phyloP scores from a whole-genome alignment of 2,888 invertebrate species.

The Ceratothoa steindachneri region DNA sequence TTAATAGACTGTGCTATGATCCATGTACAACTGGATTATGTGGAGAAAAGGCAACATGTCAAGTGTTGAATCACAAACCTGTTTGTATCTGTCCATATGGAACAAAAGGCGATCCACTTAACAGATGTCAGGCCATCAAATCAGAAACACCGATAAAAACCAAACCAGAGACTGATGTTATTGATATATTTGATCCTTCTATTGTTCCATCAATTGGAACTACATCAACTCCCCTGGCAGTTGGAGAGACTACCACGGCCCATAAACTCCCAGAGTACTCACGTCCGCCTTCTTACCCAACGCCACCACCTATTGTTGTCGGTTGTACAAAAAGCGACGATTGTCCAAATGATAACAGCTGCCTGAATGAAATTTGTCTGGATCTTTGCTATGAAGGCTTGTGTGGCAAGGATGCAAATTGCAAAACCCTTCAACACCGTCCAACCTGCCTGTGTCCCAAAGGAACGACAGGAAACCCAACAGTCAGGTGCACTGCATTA shows the following conservation, averaged over 20 bases:
- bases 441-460: constrained; percentile 25
- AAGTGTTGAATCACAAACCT: constrained; percentile 50
- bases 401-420: constrained; percentile 75
- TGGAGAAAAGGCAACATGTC: constrained; percentile 50
- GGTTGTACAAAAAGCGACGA: constrained; percentile 74
- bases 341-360: constrained; percentile 64
- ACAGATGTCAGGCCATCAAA: constrained; percentile 55
- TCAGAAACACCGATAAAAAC: constrained; percentile 2
- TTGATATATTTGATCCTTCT: neutral
- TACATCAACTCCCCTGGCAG: neutral
- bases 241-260: neutral
- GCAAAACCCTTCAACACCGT: constrained; percentile 68
- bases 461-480: constrained; percentile 35
- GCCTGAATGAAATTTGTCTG: constrained; percentile 61
- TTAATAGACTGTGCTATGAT: constrained; percentile 49
- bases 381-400: constrained; percentile 71
- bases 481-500: constrained; percentile 32
- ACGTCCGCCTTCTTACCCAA: constrained; percentile 18
- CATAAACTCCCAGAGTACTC: constrained; percentile 1
- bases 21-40: constrained; percentile 50
- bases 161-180: constrained; percentile 8
- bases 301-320: constrained; percentile 20
- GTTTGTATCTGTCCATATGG: constrained; percentile 52
- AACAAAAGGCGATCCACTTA: constrained; percentile 51
- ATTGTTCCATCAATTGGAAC: constrained; percentile 5